A percentile compares a stretch with the other conserved stretches of the same genome.
Conservation (phyloP, 2,888 invertebrate genomes). For the Drosophila mulleri region DNA sequence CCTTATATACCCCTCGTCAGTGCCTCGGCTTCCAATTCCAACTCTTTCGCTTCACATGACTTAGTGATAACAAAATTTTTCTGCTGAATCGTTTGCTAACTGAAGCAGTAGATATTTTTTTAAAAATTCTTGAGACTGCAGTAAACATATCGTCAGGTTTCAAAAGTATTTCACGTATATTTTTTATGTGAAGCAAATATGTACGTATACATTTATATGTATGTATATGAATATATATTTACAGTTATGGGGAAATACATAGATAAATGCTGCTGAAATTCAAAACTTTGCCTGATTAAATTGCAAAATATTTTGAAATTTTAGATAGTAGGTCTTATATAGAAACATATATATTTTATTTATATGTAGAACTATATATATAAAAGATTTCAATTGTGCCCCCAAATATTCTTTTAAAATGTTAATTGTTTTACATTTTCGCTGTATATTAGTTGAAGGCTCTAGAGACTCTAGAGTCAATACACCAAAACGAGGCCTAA, state of each 20-base stretch:
- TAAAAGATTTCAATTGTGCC: too few relatives aligned
- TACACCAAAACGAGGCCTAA: background rate
- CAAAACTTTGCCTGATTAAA: constrained; percentile 13
- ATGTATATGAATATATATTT: background rate
- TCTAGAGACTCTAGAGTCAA: too few relatives aligned
- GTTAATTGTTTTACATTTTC: too few relatives aligned
- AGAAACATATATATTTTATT: background rate
- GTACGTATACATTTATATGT: background rate
- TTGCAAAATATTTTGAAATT: constrained; percentile 52
- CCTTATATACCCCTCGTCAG: background rate
- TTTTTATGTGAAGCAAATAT: constrained; percentile 5
- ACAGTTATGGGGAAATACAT: background rate
- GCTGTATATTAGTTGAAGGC: too few relatives aligned
- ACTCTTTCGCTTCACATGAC: constrained; percentile 11
- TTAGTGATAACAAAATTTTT: constrained; percentile 18
- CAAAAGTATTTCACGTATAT: constrained; percentile 13
- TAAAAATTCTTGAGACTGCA: constrained; percentile 5
- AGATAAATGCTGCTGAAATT: background rate
- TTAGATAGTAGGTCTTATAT: background rate
- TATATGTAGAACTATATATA: background rate
- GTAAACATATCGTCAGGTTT: constrained; percentile 37
- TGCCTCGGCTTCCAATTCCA: background rate
- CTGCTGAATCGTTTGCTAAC: constrained; percentile 18
- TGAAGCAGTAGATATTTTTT: background rate
- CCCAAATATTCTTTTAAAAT: too few relatives aligned